phyloP scores from a whole-genome alignment of 2,888 invertebrate species.

The Apamea monoglypha region DNA sequence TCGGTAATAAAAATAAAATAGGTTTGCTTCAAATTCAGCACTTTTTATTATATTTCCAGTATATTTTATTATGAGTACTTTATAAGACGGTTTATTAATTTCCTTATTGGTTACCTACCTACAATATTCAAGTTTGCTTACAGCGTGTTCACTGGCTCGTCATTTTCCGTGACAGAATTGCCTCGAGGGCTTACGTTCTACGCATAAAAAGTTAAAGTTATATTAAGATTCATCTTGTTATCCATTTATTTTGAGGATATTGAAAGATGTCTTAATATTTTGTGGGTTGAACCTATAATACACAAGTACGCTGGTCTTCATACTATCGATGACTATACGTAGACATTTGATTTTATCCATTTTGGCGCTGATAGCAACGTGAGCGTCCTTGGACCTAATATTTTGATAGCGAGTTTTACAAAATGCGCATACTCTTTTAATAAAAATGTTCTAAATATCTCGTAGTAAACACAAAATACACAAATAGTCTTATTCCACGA shows the following conservation, averaged over 20 bases:
- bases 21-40: not conserved
- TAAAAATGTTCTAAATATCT: too few species aligned
- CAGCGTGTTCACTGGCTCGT: constrained; percentile 28
- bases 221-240: not conserved
- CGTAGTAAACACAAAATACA: too few species aligned
- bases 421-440: too few species aligned
- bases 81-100: constrained; percentile 4
- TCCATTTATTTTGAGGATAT: constrained; percentile 9
- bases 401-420: too few species aligned
- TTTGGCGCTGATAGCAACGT: too few species aligned
- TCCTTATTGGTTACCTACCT: constrained; percentile 11
- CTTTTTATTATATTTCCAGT: not conserved
- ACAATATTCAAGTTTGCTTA: constrained; percentile 15
- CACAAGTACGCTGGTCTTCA: too few species aligned
- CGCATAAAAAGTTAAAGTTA: constrained; percentile 10
- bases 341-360: too few species aligned
- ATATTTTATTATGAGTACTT: not conserved
- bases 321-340: too few species aligned
- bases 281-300: too few species aligned
- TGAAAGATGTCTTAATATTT: not conserved
- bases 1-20: not conserved
- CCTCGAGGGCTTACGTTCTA: not conserved
- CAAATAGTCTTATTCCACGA: too few species aligned
- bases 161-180: constrained; percentile 5
- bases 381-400: too few species aligned